Base-by-base conservation (phyloP, 2,888 invertebrate species). In the Folsomia candida region DNA sequence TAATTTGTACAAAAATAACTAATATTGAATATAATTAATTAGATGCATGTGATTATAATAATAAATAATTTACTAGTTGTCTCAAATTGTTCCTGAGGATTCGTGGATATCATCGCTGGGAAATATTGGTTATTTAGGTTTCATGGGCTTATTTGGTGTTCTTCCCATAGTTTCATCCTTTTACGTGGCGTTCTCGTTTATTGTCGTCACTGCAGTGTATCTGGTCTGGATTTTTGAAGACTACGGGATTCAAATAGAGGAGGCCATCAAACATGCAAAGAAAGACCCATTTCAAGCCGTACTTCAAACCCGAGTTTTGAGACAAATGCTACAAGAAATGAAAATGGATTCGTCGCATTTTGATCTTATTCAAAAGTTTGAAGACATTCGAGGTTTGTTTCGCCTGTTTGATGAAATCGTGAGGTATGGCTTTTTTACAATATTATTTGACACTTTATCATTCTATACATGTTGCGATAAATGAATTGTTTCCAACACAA, bases 151-250 rank as follows among this genome's bases (percentile, higher is more conserved):
- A 1, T 75, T 75, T 61, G 75, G 75, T 1, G 68, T 75, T 3
- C 59, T 75, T 3, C 75, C 75, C 1, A 60, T 72, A 0, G 75
- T 75, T 0, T 69, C 72, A 1, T 72, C 72, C 2, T 75, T 75
- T 54, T 75, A 75, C 29, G 75, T 75, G 0, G 75, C 75, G 6
- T 75, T 75, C 47, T 72, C 72, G 2, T 75, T 75, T 29, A 75
- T 72, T 14, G 75, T 75, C 18, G 75, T 75, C 1, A 75, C 75
- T 1, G 73, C 75, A 1, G 71, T 75, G 4, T 73, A 75, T 37
- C 67, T 73, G 1, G 73, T 75, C 1, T 73, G 71, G 73, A 75
- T 75, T 51, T 75, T 75, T 61, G 75, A 73, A 54, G 75, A 73
- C 22, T 75, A 71, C 24, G 75, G 75, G 1, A 69, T 73, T 60